phyloP scores from a whole-genome alignment of 2,888 invertebrate species.

The Patella ulyssiponensis region DNA sequence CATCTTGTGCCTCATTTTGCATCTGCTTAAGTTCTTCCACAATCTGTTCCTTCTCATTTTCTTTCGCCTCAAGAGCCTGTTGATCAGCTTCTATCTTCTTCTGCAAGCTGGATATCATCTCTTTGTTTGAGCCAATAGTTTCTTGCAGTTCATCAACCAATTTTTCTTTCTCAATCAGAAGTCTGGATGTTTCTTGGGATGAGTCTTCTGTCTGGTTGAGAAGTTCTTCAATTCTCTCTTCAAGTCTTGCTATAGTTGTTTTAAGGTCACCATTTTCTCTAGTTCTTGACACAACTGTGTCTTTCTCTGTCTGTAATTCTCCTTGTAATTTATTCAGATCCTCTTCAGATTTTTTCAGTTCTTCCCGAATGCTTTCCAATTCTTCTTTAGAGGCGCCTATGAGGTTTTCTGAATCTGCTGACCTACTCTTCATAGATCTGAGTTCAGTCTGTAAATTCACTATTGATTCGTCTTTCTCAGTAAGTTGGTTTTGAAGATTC shows the following conservation, averaged over 20 bases:
- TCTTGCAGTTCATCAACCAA: conserved; percentile 2
- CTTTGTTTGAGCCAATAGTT: conserved; percentile 5
- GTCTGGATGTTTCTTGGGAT: not conserved
- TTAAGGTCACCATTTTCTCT: conserved; percentile 1
- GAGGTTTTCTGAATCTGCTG: conserved; percentile 5
- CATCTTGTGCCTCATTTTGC: not conserved
- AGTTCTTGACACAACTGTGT: not conserved
- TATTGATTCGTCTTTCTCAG: conserved; percentile 29
- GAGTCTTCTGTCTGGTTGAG: conserved; percentile 2
- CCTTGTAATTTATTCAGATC: not conserved
- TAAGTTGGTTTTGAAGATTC: not conserved
- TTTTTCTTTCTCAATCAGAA: conserved; percentile 13
- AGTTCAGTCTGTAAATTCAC: conserved; percentile 22
- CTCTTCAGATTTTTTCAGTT: conserved; percentile 13
- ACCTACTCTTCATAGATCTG: not conserved
- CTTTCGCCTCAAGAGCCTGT: conserved; percentile 7
- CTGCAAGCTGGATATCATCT: conserved; percentile 3
- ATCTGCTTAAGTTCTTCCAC: not conserved
- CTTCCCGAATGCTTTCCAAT: conserved; percentile 13
- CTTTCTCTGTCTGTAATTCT: conserved; percentile 18
- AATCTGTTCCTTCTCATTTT: not conserved
- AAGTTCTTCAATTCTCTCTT: conserved; percentile 1
- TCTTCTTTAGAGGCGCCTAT: conserved; percentile 3
- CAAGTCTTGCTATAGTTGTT: conserved; percentile 16
- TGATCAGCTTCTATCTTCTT: not conserved